phyloP scores from a whole-genome alignment of 2,113 vertebrate genomes.

The Paralichthys olivaceus region DNA sequence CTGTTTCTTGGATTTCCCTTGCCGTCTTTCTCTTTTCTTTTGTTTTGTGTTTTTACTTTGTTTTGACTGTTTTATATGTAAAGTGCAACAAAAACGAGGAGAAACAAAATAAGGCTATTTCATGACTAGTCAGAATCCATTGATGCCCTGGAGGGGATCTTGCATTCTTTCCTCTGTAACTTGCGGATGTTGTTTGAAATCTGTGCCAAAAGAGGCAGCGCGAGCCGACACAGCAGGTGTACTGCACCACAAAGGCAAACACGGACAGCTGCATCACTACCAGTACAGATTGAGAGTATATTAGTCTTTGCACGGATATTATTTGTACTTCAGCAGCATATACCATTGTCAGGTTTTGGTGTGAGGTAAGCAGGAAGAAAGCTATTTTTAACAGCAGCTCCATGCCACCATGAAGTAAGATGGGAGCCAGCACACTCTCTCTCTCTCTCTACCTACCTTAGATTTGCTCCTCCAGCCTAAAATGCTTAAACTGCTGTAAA shows the following conservation, averaged over 20 bases:
- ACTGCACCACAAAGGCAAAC: slow-evolving; percentile 52
- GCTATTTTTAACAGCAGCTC: slow-evolving; percentile 76
- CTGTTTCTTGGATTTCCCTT: background rate
- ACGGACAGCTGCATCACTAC: slow-evolving; percentile 40
- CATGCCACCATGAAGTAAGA: slow-evolving; percentile 57
- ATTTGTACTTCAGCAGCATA: slow-evolving; percentile 36
- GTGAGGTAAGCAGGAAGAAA: slow-evolving; percentile 57
- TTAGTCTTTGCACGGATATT: slow-evolving; percentile 43
- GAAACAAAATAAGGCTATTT: slow-evolving; percentile 39
- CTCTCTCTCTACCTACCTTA: too few species aligned
- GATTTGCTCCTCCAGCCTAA: background rate
- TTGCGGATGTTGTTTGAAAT: slow-evolving; percentile 44
- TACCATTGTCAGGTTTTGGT: slow-evolving; percentile 49
- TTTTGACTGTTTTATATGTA: slow-evolving; percentile 7
- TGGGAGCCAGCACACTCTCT: slow-evolving; percentile 40
- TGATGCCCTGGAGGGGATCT: slow-evolving; percentile 10
- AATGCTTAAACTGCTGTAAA: background rate
- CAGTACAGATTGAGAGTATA: slow-evolving; percentile 37
- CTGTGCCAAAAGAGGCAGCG: slow-evolving; percentile 40
- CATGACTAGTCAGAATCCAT: slow-evolving; percentile 29
- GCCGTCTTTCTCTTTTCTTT: background rate
- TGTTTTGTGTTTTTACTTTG: background rate
- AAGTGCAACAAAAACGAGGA: slow-evolving; percentile 18
- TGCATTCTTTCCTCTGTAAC: slow-evolving; percentile 30
- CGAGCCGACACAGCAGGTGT: slow-evolving; percentile 54